Percentiles rank a stretch among this genome's conserved stretches.
phyloP scores from a whole-genome alignment of 2,888 invertebrate genomes.

The Homarus gammarus region DNA sequence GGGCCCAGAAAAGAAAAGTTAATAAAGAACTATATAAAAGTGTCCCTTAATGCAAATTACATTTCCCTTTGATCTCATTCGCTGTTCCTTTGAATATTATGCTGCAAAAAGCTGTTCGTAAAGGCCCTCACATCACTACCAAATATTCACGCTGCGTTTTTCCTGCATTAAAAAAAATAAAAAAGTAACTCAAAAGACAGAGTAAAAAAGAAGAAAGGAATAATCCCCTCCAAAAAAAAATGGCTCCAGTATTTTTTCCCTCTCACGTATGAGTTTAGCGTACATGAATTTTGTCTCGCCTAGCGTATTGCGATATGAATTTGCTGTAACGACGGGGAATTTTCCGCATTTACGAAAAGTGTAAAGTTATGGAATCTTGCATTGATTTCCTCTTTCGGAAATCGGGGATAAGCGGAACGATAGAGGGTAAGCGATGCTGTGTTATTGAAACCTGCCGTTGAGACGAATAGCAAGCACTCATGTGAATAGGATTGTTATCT shows the following conservation, averaged over 20 bases:
- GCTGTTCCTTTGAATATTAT: not conserved
- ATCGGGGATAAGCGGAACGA: too few species aligned
- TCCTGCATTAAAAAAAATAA: not conserved
- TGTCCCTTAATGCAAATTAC: not conserved
- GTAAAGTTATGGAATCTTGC: too few species aligned
- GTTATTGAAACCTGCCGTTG: too few species aligned
- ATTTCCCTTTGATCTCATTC: not conserved
- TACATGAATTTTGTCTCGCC: too few species aligned
- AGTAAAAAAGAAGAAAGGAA: not conserved
- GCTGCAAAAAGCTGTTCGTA: not conserved
- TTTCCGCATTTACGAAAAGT: too few species aligned
- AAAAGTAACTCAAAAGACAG: not conserved
- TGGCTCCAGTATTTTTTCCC: not conserved
- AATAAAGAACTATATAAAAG: not conserved
- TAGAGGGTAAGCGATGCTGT: too few species aligned
- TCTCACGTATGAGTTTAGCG: too few species aligned
- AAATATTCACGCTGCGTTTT: not conserved
- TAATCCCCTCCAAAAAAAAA: not conserved
- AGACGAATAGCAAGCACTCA: too few species aligned
- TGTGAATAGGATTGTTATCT: too few species aligned
- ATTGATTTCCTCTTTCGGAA: too few species aligned
- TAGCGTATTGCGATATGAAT: too few species aligned
- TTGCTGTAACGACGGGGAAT: too few species aligned
- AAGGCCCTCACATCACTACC: not conserved
- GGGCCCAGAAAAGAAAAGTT: not conserved